Conservation (phyloP, 2,797 vertebrate species). For the Schizopygopsis malacanthus region DNA sequence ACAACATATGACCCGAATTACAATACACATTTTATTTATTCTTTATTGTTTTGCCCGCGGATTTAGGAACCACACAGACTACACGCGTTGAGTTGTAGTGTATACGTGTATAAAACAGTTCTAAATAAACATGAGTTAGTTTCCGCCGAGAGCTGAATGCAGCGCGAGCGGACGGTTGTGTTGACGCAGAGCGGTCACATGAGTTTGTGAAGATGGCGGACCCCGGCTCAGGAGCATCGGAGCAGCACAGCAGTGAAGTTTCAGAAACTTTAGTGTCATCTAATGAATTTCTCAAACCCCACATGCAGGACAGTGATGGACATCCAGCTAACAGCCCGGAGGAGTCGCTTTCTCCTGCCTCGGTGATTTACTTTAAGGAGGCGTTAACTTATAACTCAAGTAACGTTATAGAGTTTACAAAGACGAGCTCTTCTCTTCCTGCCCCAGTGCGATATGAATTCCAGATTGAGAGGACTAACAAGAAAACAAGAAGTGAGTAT, state of each 20-base stretch:
- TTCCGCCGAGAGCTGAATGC: neutral
- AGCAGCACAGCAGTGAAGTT: slow-evolving; percentile 50
- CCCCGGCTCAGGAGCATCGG: slow-evolving; percentile 36
- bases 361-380: slow-evolving; percentile 83
- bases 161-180: neutral
- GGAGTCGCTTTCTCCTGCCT: slow-evolving; percentile 79
- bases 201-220: slow-evolving; percentile 68
- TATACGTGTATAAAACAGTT: neutral
- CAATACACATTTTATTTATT: neutral
- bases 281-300: slow-evolving; percentile 36
- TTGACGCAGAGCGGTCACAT: slow-evolving; percentile 49
- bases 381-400: slow-evolving; percentile 73
- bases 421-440: slow-evolving; percentile 61
- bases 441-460: slow-evolving; percentile 74
- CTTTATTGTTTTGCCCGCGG: neutral
- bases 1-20: slow-evolving; percentile 1
- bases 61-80: neutral
- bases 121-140: neutral
- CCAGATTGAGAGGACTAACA: slow-evolving; percentile 71
- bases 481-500: slow-evolving; percentile 76
- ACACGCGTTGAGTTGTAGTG: neutral
- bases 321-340: slow-evolving; percentile 72
- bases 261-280: slow-evolving; percentile 61
- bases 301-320: slow-evolving; percentile 70
- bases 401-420: slow-evolving; percentile 63